Conservation (phyloP, 2,888 invertebrate species). For the Leptogaster cylindrica region DNA sequence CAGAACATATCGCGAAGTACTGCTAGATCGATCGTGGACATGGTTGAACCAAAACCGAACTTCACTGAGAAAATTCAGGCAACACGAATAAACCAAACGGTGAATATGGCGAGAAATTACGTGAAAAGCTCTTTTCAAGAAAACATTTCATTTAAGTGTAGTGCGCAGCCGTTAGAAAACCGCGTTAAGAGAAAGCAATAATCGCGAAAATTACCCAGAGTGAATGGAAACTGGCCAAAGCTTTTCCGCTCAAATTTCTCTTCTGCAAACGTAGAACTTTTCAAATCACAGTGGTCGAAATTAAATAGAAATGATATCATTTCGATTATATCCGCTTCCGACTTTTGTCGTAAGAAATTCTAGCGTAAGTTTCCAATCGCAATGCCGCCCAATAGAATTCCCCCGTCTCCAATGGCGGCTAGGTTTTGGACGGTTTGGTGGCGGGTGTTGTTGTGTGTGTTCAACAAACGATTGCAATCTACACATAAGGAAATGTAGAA, state of each 20-base stretch:
- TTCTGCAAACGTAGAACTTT: not conserved
- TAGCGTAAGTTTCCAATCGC: too few relatives aligned
- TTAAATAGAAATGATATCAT: constrained; percentile 34
- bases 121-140: constrained; percentile 24
- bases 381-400: too few relatives aligned
- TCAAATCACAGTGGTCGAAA: constrained; percentile 13
- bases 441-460: too few relatives aligned
- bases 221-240: not conserved
- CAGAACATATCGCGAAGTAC: constrained; percentile 25
- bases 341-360: constrained; percentile 2
- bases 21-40: not conserved
- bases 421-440: too few relatives aligned
- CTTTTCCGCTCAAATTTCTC: not conserved
- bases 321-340: constrained; percentile 29
- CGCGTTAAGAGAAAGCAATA: constrained; percentile 13
- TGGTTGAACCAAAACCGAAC: constrained; percentile 5
- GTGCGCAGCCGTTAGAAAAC: constrained; percentile 23
- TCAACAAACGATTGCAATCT: too few relatives aligned
- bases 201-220: constrained; percentile 1
- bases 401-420: too few relatives aligned
- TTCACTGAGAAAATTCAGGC: constrained; percentile 17
- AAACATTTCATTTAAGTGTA: constrained; percentile 12
- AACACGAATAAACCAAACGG: not conserved
- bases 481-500: too few relatives aligned
- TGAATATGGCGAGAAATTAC: constrained; percentile 1